Conservation (phyloP, 2,888 invertebrate species). For the Noctua pronuba region DNA sequence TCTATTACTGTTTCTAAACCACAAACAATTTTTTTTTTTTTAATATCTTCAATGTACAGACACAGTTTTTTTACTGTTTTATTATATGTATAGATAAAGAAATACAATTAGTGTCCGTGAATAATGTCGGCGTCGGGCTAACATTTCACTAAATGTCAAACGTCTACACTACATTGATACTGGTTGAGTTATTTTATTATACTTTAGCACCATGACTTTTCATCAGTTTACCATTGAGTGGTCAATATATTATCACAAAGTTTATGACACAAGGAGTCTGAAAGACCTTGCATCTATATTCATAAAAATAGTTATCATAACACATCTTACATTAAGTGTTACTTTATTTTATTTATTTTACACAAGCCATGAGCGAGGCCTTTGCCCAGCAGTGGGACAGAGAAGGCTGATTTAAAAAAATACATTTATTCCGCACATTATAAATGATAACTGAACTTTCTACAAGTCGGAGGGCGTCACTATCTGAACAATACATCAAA, state of each 20-base stretch:
- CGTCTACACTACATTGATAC: conserved; percentile 56
- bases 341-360: too few relatives aligned
- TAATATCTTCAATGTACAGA: too few relatives aligned
- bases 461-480: conserved; percentile 17
- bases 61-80: too few relatives aligned
- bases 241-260: conserved; percentile 15
- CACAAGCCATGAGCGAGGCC: too few relatives aligned
- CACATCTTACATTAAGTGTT: conserved; percentile 4
- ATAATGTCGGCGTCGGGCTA: conserved; percentile 64
- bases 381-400: too few relatives aligned
- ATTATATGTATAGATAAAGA: too few relatives aligned
- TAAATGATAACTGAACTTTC: conserved; percentile 30
- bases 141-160: conserved; percentile 76
- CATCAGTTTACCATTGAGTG: conserved; percentile 6
- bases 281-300: background rate
- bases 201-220: conserved; percentile 29
- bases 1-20: too few relatives aligned
- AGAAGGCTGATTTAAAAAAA: too few relatives aligned
- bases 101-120: conserved; percentile 69
- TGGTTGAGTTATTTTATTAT: conserved; percentile 44
- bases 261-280: background rate
- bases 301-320: conserved; percentile 16
- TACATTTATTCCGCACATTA: conserved; percentile 22
- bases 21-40: too few relatives aligned
- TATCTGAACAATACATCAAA: conserved; percentile 49